phyloP scores from a whole-genome alignment of 1,140 invertebrate genomes.

The Macrotrachela quadricornifera region DNA sequence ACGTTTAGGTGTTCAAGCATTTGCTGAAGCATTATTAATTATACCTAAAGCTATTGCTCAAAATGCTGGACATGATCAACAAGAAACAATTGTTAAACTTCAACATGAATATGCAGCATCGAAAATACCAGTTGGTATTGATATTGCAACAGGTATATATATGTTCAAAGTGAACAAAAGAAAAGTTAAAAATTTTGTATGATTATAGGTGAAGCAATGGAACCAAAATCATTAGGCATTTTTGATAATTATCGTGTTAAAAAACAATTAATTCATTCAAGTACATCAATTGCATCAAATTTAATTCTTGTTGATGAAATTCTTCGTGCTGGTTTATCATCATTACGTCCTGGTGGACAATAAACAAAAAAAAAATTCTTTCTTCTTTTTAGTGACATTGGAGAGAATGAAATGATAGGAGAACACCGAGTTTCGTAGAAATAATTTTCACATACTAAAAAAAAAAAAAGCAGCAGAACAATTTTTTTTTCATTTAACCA shows the following conservation, averaged over 20 bases:
- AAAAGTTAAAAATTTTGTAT: too few species aligned
- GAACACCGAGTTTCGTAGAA: too few species aligned
- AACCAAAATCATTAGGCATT: constrained; percentile 62
- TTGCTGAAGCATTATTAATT: constrained; percentile 78
- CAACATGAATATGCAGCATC: constrained; percentile 48
- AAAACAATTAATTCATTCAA: constrained; percentile 84
- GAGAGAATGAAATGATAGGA: too few species aligned
- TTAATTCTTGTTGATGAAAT: constrained; percentile 94
- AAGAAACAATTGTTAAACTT: constrained; percentile 83
- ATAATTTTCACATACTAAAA: too few species aligned
- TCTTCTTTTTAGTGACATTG: too few species aligned
- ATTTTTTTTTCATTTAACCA: too few species aligned
- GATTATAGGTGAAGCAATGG: constrained; percentile 56
- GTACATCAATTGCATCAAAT: constrained; percentile 83
- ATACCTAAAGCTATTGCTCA: constrained; percentile 81
- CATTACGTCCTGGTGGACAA: constrained; percentile 32
- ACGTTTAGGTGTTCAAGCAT: constrained; percentile 72
- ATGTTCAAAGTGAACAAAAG: too few species aligned
- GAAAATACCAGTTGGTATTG: constrained; percentile 55
- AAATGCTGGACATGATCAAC: constrained; percentile 79
- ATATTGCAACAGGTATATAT: constrained; percentile 65
- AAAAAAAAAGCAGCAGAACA: too few species aligned
- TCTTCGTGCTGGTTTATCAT: constrained; percentile 93
- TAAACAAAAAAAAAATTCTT: too few species aligned
- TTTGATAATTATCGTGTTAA: constrained; percentile 92